Percentiles rank a stretch among this genome's conserved stretches.
phyloP scores from a whole-genome alignment of 2,113 vertebrate species.

The Halichoerus grypus region DNA sequence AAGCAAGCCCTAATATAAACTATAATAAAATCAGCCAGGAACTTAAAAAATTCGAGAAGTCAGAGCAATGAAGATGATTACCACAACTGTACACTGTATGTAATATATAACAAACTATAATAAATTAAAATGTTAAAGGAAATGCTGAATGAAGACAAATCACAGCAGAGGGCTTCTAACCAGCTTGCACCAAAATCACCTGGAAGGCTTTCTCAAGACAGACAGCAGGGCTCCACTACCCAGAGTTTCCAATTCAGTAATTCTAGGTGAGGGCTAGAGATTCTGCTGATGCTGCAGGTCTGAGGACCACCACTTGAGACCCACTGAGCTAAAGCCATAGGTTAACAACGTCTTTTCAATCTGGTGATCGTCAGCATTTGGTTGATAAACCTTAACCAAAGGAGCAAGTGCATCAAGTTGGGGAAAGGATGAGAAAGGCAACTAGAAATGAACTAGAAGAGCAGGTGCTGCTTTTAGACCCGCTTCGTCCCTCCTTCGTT shows the following conservation, averaged over 20 bases:
- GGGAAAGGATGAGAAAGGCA: background rate
- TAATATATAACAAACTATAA: background rate
- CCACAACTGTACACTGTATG: background rate
- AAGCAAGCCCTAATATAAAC: slow-evolving; percentile 49
- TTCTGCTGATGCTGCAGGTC: background rate
- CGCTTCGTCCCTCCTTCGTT: too few relatives aligned
- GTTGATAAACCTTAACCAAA: background rate
- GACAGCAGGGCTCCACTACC: background rate
- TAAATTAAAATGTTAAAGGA: background rate
- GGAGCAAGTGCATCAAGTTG: background rate
- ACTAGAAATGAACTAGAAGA: background rate
- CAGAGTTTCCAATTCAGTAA: background rate
- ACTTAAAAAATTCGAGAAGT: slow-evolving; percentile 13
- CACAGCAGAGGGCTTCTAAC: background rate
- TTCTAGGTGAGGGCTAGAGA: background rate
- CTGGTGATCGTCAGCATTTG: background rate
- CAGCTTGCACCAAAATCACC: background rate
- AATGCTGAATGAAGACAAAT: background rate
- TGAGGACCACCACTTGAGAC: background rate
- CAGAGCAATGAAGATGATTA: background rate
- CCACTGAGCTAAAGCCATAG: background rate
- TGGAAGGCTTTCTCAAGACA: background rate
- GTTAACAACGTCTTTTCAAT: background rate
- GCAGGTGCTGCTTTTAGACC: background rate
- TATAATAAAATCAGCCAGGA: slow-evolving; percentile 29